Conservation (phyloP, 2,113 vertebrate species). For the Boleophthalmus pectinirostris region DNA sequence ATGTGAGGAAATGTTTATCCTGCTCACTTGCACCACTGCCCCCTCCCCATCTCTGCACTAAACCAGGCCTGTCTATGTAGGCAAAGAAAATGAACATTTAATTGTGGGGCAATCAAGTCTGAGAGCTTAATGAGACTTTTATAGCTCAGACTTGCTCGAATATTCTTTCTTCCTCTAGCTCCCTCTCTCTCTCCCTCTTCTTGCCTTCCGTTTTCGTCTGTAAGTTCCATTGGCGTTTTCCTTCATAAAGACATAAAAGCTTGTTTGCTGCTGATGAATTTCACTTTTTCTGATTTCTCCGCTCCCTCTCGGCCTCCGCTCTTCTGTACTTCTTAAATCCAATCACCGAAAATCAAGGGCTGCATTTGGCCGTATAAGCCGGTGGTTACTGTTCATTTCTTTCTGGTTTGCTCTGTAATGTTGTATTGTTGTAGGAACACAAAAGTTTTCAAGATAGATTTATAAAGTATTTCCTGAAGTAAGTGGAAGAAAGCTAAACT, state of each 20-base stretch:
- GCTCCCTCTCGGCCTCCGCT: not conserved
- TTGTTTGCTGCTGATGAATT: not conserved
- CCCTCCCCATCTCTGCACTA: not conserved
- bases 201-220: conserved; percentile 5
- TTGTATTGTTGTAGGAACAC: conserved; percentile 2
- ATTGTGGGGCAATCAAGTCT: conserved; percentile 70
- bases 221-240: conserved; percentile 1
- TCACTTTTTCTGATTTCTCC: not conserved
- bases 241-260: conserved; percentile 8
- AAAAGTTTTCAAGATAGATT: not conserved
- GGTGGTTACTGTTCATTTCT: conserved; percentile 22
- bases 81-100: conserved; percentile 71
- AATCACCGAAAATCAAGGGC: conserved; percentile 41
- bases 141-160: conserved; percentile 51
- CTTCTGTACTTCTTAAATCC: conserved; percentile 23
- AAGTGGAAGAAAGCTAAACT: not conserved
- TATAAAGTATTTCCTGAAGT: conserved; percentile 9
- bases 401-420: conserved; percentile 19
- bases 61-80: conserved; percentile 51
- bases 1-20: conserved; percentile 26
- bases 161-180: conserved; percentile 13
- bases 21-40: conserved; percentile 19
- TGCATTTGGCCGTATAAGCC: conserved; percentile 17
- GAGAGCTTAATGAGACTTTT: conserved; percentile 70
- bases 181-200: conserved; percentile 1